A percentile compares a stretch with the other conserved stretches of the same genome.
Evolutionary conservation across 2,888 invertebrate genomes (phyloP).

Genomic region (Cremastinae sp.): DNA sequence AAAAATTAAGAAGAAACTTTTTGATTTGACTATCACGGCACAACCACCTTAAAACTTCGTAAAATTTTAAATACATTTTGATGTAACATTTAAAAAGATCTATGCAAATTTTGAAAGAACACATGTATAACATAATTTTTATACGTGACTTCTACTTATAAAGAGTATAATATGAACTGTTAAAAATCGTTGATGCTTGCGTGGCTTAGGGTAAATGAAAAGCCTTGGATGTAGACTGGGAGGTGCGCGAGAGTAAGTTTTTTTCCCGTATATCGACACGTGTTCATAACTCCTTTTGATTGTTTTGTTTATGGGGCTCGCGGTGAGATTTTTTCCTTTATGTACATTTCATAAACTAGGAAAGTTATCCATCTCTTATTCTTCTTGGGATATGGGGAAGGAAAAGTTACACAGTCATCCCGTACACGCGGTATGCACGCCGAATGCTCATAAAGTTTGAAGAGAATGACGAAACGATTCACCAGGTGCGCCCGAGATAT

Average conservation of each 20-base stretch:
- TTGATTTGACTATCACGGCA: too few species aligned
- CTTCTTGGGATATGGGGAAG: not conserved
- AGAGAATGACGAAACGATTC: slow-evolving; percentile 24
- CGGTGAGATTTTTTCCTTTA: slow-evolving; percentile 18
- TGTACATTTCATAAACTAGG: slow-evolving; percentile 1
- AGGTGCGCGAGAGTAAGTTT: not conserved
- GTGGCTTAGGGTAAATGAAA: not conserved
- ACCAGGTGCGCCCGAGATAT: slow-evolving; percentile 40
- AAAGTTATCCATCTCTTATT: slow-evolving; percentile 46
- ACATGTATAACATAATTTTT: too few species aligned
- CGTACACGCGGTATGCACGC: not conserved
- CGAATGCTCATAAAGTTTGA: slow-evolving; percentile 10
- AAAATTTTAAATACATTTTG: too few species aligned
- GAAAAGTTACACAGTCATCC: slow-evolving; percentile 6
- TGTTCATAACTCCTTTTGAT: slow-evolving; percentile 22
- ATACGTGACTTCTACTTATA: too few species aligned
- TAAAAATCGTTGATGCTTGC: too few species aligned
- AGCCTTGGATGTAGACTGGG: too few species aligned
- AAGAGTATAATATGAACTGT: too few species aligned
- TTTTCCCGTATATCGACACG: not conserved
- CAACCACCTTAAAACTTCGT: too few species aligned
- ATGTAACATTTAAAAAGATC: too few species aligned
- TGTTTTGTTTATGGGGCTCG: slow-evolving; percentile 14
- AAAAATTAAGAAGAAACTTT: too few species aligned
- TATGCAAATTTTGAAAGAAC: too few species aligned